phyloP scores from a whole-genome alignment of 2,888 invertebrate species.

The Notocelia uddmanniana region DNA sequence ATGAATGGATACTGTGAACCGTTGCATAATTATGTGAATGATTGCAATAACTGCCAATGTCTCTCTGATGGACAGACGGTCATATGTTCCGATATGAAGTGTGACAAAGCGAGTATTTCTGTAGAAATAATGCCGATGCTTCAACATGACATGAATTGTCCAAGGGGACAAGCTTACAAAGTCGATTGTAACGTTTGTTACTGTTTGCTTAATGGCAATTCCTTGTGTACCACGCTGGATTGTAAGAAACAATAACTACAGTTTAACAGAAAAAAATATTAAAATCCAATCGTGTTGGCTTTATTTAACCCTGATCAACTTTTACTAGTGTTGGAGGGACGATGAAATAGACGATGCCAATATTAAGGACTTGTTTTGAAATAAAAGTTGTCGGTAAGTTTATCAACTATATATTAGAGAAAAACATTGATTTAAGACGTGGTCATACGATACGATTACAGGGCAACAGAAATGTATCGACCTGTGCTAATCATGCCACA shows the following conservation, averaged over 20 bases:
- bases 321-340: not conserved
- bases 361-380: not conserved
- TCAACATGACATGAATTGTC: slow-evolving; percentile 59
- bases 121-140: slow-evolving; percentile 67
- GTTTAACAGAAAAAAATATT: slow-evolving; percentile 7
- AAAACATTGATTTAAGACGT: slow-evolving; percentile 11
- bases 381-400: slow-evolving; percentile 24
- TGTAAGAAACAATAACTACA: slow-evolving; percentile 55
- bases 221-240: slow-evolving; percentile 67
- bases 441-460: slow-evolving; percentile 1
- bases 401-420: slow-evolving; percentile 41
- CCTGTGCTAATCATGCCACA: not conserved
- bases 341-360: not conserved
- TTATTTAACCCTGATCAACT: not conserved
- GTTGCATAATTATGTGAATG: slow-evolving; percentile 60
- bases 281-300: not conserved
- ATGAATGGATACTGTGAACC: slow-evolving; percentile 73
- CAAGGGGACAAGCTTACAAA: slow-evolving; percentile 64
- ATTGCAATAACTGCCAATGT: slow-evolving; percentile 71
- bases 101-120: slow-evolving; percentile 51
- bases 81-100: slow-evolving; percentile 61
- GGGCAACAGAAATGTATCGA: not conserved
- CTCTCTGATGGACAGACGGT: slow-evolving; percentile 64
- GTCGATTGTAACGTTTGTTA: slow-evolving; percentile 73
- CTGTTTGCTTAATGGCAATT: slow-evolving; percentile 71